phyloP scores from a whole-genome alignment of 2,888 invertebrate species.

The Drosophila vallismaia region DNA sequence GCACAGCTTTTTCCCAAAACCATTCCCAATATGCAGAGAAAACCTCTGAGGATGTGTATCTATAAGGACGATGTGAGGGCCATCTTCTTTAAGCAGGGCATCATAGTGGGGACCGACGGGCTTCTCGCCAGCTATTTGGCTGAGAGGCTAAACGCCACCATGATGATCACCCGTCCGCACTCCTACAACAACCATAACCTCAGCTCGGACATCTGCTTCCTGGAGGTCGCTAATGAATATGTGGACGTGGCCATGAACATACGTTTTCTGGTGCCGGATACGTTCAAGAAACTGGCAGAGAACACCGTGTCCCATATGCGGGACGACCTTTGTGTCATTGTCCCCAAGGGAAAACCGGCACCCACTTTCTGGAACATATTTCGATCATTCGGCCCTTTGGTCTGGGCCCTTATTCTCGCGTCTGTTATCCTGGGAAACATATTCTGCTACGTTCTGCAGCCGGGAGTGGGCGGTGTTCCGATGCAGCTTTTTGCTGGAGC shows the following conservation, averaged over 20 bases:
- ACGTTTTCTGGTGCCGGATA: slow-evolving; percentile 84
- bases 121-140: slow-evolving; percentile 83
- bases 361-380: slow-evolving; percentile 84
- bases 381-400: slow-evolving; percentile 75
- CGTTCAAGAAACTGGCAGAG: slow-evolving; percentile 85
- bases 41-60: slow-evolving; percentile 78
- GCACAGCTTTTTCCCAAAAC: slow-evolving; percentile 75
- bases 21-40: slow-evolving; percentile 79
- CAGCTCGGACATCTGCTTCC: slow-evolving; percentile 70
- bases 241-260: slow-evolving; percentile 85
- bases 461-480: slow-evolving; percentile 21
- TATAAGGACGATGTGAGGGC: slow-evolving; percentile 84
- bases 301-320: slow-evolving; percentile 85
- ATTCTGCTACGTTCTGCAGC: slow-evolving; percentile 48
- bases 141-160: slow-evolving; percentile 85
- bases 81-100: slow-evolving; percentile 48
- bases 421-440: slow-evolving; percentile 66
- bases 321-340: slow-evolving; percentile 86
- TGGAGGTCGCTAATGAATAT: slow-evolving; percentile 65
- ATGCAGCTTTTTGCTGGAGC: slow-evolving; percentile 70
- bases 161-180: slow-evolving; percentile 71
- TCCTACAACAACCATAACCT: slow-evolving; percentile 53
- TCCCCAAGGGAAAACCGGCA: slow-evolving; percentile 85
- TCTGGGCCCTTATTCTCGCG: slow-evolving; percentile 73
- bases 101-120: slow-evolving; percentile 83